Base-by-base conservation (phyloP, 2,888 invertebrate genomes). In the Orchesella flavescens region DNA sequence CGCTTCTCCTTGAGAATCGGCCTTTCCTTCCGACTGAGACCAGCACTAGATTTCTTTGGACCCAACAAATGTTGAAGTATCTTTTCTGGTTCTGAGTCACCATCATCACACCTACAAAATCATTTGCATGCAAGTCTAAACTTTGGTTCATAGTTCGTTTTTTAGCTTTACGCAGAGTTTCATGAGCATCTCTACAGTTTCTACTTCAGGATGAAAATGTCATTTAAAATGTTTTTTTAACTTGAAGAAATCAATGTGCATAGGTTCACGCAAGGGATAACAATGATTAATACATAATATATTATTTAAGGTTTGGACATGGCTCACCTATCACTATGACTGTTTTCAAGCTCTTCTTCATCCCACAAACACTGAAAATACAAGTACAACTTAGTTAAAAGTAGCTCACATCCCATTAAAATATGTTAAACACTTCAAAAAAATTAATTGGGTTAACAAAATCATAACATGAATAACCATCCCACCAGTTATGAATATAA, bases 21-120 rank as follows among this genome's bases (percentile, higher is more conserved):
- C 21, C 68, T 43, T 23, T 85, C 85, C 46, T 63, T 85, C 24
- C 79, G 69, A 43, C 65, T 63, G 55, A 83, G 66, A 57, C 74
- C 79, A 59, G 74, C 75, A 69, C 71, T 83, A 19, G 85, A 85
- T 46, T 85, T 79, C 55, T 83, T 83, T 57, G 79, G 85, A 49
- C 80, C 83, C n/a, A 68, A 46, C 23, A 68, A 68, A 68, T 68
- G 49, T 12, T 68, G 68, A 21, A 43, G 65, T 57, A 79, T 72
- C 59, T 80, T 81, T 17, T 81, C 74, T 19, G 81, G 74, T 57
- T 82, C 82, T 3, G 75, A 76, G 17, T 82, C 82, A 24, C 75
- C 76, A 24, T 76, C 82, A 13, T 82, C 82, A 19, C 53, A 75
- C 43, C 82, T 82, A 17, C 12, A 55, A 53, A 63, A 75, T n/a